These are phyloP conservation scores for Zaprionus lachaisei DNA, from an alignment of 1,140 invertebrate genomes.

Conservation along the genomic window DNA sequence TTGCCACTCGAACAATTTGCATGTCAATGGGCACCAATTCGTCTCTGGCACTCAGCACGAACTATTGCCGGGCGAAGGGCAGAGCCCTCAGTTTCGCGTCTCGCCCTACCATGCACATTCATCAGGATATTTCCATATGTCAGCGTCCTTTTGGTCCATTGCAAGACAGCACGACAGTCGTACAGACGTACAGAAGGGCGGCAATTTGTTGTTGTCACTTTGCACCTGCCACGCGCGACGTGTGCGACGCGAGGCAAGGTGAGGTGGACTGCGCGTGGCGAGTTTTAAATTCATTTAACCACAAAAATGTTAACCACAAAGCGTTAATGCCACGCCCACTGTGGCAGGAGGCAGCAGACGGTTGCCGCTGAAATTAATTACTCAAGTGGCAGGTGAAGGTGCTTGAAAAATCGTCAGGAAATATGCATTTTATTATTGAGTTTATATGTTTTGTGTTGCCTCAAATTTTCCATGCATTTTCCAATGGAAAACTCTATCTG, in stretches of 20 bases:
- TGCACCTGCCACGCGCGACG: conserved; percentile 66
- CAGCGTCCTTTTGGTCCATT: conserved; percentile 53
- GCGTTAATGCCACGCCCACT: conserved; percentile 76
- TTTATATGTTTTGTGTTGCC: no score
- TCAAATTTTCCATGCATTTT: not conserved
- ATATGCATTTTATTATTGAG: not conserved
- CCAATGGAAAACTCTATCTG: not conserved
- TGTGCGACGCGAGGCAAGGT: not conserved
- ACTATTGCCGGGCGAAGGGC: not conserved
- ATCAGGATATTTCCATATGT: conserved; percentile 76
- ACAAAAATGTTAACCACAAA: conserved; percentile 81
- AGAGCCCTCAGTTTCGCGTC: not conserved
- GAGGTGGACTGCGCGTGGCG: conserved; percentile 34
- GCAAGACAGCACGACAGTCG: conserved; percentile 36
- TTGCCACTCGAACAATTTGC: conserved; percentile 65
- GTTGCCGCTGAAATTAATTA: conserved; percentile 75
- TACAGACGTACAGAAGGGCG: conserved; percentile 33
- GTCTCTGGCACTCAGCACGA: conserved; percentile 40
- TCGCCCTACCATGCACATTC: conserved; percentile 44
- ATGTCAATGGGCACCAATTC: conserved; percentile 75
- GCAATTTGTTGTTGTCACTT: conserved; percentile 82
- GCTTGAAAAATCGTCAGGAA: not conserved
- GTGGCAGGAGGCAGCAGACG: not conserved
- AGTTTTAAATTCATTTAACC: conserved; percentile 82
- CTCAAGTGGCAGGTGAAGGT: conserved; percentile 64